phyloP scores from a whole-genome alignment of 2,888 invertebrate species.

The Caenorhabditis drosophilae region DNA sequence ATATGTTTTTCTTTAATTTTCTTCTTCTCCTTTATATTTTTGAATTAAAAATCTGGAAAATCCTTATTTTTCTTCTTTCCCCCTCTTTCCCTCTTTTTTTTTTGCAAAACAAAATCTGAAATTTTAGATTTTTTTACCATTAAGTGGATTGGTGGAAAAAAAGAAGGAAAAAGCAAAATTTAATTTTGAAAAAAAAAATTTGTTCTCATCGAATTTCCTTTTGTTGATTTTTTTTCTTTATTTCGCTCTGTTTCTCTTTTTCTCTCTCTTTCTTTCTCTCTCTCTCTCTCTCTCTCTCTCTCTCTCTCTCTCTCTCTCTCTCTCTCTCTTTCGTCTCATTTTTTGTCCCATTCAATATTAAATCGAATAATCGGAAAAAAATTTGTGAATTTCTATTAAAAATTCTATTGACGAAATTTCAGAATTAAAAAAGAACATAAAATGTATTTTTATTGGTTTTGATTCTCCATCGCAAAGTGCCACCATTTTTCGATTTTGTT shows the following conservation, averaged over 20 bases:
- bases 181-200: conserved; percentile 1
- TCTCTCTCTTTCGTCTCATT: conserved; percentile 1
- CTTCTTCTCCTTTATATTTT: too few relatives aligned
- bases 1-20: not conserved
- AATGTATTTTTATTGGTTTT: too few relatives aligned
- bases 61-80: not conserved
- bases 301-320: conserved; percentile 4
- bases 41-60: too few relatives aligned
- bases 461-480: too few relatives aligned
- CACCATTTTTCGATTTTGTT: too few relatives aligned
- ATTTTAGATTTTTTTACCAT: too few relatives aligned
- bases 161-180: not conserved
- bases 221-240: not conserved
- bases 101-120: not conserved
- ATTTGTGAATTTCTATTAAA: too few relatives aligned
- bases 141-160: too few relatives aligned
- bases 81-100: not conserved
- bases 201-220: not conserved
- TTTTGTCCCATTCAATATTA: too few relatives aligned
- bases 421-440: too few relatives aligned
- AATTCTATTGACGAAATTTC: too few relatives aligned
- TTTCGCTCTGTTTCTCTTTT: conserved; percentile 1
- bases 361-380: too few relatives aligned
- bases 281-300: conserved; percentile 18
- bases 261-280: conserved; percentile 1